Base-by-base conservation (phyloP, 2,888 invertebrate species). In the Amblyteles armatorius region DNA sequence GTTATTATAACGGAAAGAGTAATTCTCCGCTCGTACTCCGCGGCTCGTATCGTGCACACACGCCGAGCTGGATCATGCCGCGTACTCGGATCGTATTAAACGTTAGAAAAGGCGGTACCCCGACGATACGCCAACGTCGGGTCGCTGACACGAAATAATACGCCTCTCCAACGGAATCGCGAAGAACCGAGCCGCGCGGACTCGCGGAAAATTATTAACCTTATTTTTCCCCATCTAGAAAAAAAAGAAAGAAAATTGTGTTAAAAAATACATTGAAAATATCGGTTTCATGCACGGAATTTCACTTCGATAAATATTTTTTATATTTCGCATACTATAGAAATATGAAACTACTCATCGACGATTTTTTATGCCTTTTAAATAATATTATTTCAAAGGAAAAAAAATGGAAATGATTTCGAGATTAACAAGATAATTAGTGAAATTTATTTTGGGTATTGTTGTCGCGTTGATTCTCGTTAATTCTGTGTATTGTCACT, bases 121-220 rank as follows among this genome's bases (percentile, higher is more conserved):
- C 48, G 40, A 52, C 16, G 60, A 63, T 60, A 60, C 9, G 36
- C 71, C 33, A 63, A 19, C 36, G 16, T n/a, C 57, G 33, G 79
- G 71, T 79, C 79, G 71, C 69, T 79, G 79, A 78, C 78, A 78
- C 79, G 60, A 50, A 65, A 65, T 52, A 52, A 40, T 36, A 65
- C n/a, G 29, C 60, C 16, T 71, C 50, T 11, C 40, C 50, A 16
- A 40, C 5, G 22, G 52, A 67, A 7, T 29, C 60, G 60, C 11
- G 29, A 29, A 33, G 16, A 26, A 60, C 29, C 33, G 33, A 13
- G 29, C 4, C 5, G 26, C 33, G 19, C 19, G 44, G 44, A 73
- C 6, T 19, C 3, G 1, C 44, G 44, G 13, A 44, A 44, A 44
- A 44, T 44, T 44, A 44, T 44, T 44, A 13, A 13, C 3, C 9